Evolutionary conservation across 2,113 vertebrate species (phyloP).

Genomic region (Embiotoca jacksoni): DNA sequence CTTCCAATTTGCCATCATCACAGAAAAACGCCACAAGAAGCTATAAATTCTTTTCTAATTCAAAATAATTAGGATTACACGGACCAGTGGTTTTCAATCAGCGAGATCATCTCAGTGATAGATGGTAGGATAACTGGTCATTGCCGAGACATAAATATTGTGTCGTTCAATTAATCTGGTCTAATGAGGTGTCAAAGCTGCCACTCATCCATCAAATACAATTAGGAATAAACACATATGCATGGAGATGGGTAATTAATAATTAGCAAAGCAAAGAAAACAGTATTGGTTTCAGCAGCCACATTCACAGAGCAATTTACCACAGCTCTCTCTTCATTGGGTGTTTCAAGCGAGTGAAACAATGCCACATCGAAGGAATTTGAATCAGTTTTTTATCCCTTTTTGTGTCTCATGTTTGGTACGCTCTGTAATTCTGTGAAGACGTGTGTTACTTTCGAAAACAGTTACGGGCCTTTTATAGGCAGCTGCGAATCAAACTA

Average conservation of each 20-base stretch:
- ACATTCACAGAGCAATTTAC: slow-evolving; percentile 74
- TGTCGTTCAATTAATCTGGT: slow-evolving; percentile 97
- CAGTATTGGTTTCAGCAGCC: slow-evolving; percentile 80
- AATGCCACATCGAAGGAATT: slow-evolving; percentile 68
- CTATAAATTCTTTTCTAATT: slow-evolving; percentile 98
- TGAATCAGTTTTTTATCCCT: slow-evolving; percentile 56
- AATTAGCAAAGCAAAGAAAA: slow-evolving; percentile 86
- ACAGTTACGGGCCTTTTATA: slow-evolving; percentile 26
- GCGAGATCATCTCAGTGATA: slow-evolving; percentile 97
- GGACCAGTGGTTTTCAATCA: slow-evolving; percentile 99
- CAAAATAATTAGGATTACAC: slow-evolving; percentile 98
- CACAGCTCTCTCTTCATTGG: slow-evolving; percentile 52
- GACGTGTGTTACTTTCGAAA: slow-evolving; percentile 44
- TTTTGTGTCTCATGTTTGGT: slow-evolving; percentile 31
- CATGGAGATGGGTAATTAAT: slow-evolving; percentile 83
- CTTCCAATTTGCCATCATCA: slow-evolving; percentile 84
- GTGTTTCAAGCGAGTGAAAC: slow-evolving; percentile 71
- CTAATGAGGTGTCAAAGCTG: slow-evolving; percentile 96
- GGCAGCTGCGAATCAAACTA: slow-evolving; percentile 2
- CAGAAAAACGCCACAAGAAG: slow-evolving; percentile 84
- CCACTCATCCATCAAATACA: slow-evolving; percentile 98
- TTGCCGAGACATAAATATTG: slow-evolving; percentile 96
- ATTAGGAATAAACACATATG: slow-evolving; percentile 89
- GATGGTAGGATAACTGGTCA: slow-evolving; percentile 97
- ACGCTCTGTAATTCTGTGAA: slow-evolving; percentile 26